Base-by-base conservation (phyloP, 1,140 invertebrate genomes). In the Penaeus indicus region DNA sequence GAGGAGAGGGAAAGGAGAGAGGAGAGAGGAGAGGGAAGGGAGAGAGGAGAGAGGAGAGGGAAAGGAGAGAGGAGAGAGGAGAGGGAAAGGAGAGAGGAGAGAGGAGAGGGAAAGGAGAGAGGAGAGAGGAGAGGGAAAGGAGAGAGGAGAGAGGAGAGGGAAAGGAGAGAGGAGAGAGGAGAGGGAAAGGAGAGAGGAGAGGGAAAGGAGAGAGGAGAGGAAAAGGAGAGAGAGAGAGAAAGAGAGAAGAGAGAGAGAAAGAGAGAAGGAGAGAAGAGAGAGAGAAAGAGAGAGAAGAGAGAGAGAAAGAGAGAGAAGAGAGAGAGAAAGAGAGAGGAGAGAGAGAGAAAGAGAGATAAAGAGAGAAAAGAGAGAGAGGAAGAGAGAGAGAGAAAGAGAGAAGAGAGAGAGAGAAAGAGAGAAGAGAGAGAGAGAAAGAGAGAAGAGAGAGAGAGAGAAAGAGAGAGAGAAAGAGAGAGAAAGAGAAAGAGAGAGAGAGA, bases 121-220 rank as follows among this genome's bases (percentile, higher is more conserved):
- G 5, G 16, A 18, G 8, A 10, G 27, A 5, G 7, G 18, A 27
- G 67, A 69, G 18, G 8, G 67, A 27, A 27, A 69, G 5, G 16
- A 27, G 16, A 18, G 16, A 18, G 11, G 27, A 27, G 27, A 27
- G 27, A 27, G 27, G 18, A 19, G 18, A 13, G 13, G 27, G 13
- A 13, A 27, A 13, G 13, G 69, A 75, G n/a, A 75, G 69, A 75
- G 69, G 19, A 75, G 69, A 75, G 69, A 25, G 22, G 69, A n/a
- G 5, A 75, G 69, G 7, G 69, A n/a, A 21, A 69, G 67, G 69
- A 75, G n/a, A 75, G 69, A 75, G 90, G 86, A 69, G 84, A 77
- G 84, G 86, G 75, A 88, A 90, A 18, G 80, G 79, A 32, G n/a
- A 72, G 62, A 67, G 19, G 89, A 67, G 87, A 77, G 89, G 69